Evolutionary conservation across 2,797 vertebrate species (phyloP).

Genomic region (Hippopotamyrus pictus): DNA sequence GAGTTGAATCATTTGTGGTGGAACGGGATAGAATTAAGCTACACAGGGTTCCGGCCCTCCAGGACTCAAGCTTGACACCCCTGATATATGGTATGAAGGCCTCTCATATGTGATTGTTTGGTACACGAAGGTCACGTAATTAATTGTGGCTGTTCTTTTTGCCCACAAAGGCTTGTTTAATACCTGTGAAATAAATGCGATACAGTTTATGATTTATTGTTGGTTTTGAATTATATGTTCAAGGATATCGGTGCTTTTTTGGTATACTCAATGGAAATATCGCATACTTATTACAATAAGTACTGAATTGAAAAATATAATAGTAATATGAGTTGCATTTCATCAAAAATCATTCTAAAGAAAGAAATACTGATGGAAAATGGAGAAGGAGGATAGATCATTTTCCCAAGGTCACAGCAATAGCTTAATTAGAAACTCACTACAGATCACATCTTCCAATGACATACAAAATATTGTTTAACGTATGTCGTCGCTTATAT

Average conservation of each 20-base stretch:
- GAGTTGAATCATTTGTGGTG: background rate
- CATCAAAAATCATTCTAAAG: background rate
- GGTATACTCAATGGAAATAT: background rate
- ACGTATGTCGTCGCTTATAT: background rate
- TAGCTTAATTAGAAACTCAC: background rate
- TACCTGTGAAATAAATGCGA: background rate
- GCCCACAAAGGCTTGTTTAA: background rate
- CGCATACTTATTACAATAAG: background rate
- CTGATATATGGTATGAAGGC: slow-evolving; percentile 8
- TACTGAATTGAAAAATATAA: background rate
- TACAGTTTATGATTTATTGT: background rate
- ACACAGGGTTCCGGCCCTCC: background rate
- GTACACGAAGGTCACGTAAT: background rate
- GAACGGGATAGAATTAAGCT: background rate
- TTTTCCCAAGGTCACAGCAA: background rate
- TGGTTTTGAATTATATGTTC: background rate
- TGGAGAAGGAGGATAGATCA: background rate
- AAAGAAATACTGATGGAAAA: background rate
- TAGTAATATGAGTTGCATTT: background rate
- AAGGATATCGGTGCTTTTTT: background rate
- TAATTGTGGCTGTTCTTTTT: slow-evolving; percentile 11
- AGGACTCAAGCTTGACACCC: background rate
- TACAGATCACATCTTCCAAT: background rate
- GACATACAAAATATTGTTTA: background rate
- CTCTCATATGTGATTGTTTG: slow-evolving; percentile 18